Base-by-base conservation (phyloP, 2,888 invertebrate genomes). In the Melanostoma mellinum region DNA sequence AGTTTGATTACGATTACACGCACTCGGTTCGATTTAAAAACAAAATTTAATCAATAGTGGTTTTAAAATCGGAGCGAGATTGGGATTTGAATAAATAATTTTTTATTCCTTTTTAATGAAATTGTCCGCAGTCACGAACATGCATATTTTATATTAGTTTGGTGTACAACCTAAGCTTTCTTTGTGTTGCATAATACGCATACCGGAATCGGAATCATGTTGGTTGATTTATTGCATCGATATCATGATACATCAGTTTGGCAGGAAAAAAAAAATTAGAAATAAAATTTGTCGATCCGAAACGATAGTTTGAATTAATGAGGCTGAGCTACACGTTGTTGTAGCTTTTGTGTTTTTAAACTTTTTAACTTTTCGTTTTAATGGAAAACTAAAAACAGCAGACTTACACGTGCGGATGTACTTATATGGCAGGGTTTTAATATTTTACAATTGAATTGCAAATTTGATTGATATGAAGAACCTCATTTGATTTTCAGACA, bases 31-130 rank as follows among this genome's bases (percentile, higher is more conserved):
- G n/a, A n/a, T 44, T 6, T 52, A 32, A 67, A 68, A 74, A 79
- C 38, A 50, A 58, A 63, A 33, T 3, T 3, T 63, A 38, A 69
- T 63, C 56, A 50, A 63, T 63, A 72, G 38, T 48, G 60, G 65
- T 60, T 76, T 60, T 55, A 48, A 81, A 81, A 76, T 55, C 52
- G 42, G 55, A 67, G 40, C 53, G 60, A 80, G 60, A 42, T 67
- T 53, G 58, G 32, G 48, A 46, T 76, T 81, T 81, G 80, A 76
- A 81, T 81, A 55, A 55, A 71, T 71, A 71, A 71, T 65, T 81
- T 81, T 58, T 32, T 63, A 38, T 36, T 48, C 48, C 4, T n/a
- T 48, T 44, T 32, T 50, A 4, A 32, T 40, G 48, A 56, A 68
- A 53, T 48, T 61, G 40, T 40, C 61, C 35, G 32, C 44, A 33